Evolutionary conservation across 37 sponge, comb jelly and placozoan species (phyloP), one percentile per base, ranked within the genome.

Genomic region (Crambe crambe): DNA sequence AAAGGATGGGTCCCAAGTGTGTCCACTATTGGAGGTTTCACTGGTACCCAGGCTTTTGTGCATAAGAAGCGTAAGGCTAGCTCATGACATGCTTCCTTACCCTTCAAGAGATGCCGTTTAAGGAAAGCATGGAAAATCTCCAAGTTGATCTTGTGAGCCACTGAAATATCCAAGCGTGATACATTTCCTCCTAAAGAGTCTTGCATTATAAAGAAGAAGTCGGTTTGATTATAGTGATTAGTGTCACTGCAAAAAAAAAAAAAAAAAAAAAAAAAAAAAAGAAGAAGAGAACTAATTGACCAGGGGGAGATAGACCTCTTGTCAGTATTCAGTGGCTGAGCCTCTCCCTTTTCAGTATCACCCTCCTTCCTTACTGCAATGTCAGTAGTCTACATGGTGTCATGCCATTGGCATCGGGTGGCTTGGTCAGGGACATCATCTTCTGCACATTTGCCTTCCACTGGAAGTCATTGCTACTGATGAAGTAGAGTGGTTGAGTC

Each of bases 401-500:
- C 17, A 37, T 81, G 42, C 88, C 88, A 37, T n/a, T 57, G n/a
- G 69, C 64, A 30, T 78, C 54, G 1, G 88, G 78, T 4, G 78
- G 78, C 30, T 42, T 75, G 44, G 77, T 62, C 42, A 80, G 38
- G 26, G 75, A 75, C 81, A 80, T 84, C 72, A 89, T 89, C 41
- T 51, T 66, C 42, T 70, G 27, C 12, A 89, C 71, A 37, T 79
- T 84, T 42, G 84, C 77, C 37, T 70, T 67, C 85, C 85, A 89
- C 65, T 89, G 90, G 58, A 79, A 89, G 51, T 37, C 58, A 47
- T 37, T 73, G 57, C 77, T 70, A 80, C 86, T 93, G 86, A 93
- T 93, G 75, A 93, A 85, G 6, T 88, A 57, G 0, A 89, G 70
- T 34, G 93, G 93, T 31, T 81, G 79, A 12, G 85, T 51, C 9